Percentiles rank a stretch among this genome's conserved stretches.
Conservation (phyloP, 2,113 vertebrate genomes). For the Planiliza haematocheilus region DNA sequence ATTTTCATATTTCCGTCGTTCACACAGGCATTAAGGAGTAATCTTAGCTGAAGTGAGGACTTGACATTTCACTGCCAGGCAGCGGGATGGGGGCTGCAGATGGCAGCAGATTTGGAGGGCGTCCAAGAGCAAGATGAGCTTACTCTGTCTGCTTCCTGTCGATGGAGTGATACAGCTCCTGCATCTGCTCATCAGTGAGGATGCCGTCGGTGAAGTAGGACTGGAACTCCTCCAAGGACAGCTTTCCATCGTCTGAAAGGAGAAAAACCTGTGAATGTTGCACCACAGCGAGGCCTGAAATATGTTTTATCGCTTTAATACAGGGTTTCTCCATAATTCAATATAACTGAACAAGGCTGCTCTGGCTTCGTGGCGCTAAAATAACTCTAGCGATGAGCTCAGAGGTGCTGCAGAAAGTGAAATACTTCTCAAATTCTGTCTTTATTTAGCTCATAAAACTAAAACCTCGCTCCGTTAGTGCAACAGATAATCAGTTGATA, state of each 20-base stretch:
- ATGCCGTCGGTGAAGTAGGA: slow-evolving; percentile 94
- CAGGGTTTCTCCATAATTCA: neutral
- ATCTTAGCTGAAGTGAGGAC: slow-evolving; percentile 38
- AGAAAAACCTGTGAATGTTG: slow-evolving; percentile 30
- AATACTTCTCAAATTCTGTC: slow-evolving; percentile 6
- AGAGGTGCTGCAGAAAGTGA: slow-evolving; percentile 4
- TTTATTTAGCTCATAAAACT: slow-evolving; percentile 19
- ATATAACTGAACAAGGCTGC: neutral
- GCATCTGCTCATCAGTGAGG: slow-evolving; percentile 91
- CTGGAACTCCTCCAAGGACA: slow-evolving; percentile 96
- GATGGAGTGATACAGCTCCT: slow-evolving; percentile 91
- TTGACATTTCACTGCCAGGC: slow-evolving; percentile 37
- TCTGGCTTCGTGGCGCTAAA: neutral
- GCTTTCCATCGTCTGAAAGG: slow-evolving; percentile 91
- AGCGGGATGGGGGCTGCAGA: slow-evolving; percentile 55
- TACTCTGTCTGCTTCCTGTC: slow-evolving; percentile 90
- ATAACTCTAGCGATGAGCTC: slow-evolving; percentile 12
- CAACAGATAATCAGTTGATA: neutral
- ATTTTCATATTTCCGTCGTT: slow-evolving; percentile 24
- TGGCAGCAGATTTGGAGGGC: slow-evolving; percentile 53
- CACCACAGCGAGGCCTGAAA: slow-evolving; percentile 3
- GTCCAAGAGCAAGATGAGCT: slow-evolving; percentile 70
- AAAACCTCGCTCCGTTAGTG: neutral
- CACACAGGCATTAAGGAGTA: slow-evolving; percentile 26
- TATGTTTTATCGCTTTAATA: slow-evolving; percentile 8